Evolutionary conservation across 2,888 invertebrate genomes (phyloP).

Genomic region (Tetrapedia diversipes): DNA sequence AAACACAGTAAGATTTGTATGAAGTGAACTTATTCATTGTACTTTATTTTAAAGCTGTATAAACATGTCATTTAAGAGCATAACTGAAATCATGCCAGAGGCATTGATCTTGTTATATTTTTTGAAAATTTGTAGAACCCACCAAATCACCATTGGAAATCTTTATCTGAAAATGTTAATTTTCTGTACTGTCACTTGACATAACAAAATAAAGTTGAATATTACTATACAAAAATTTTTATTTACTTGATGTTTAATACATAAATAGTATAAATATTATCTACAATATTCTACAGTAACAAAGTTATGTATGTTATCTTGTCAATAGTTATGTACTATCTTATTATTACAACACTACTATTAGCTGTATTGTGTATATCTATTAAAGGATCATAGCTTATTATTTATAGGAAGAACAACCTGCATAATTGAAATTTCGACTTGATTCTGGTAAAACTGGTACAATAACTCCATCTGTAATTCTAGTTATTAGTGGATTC

Average conservation of each 20-base stretch:
- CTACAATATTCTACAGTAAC: neutral
- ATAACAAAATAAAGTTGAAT: slow-evolving; percentile 73
- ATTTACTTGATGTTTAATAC: slow-evolving; percentile 16
- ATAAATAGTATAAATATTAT: neutral
- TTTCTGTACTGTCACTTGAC: slow-evolving; percentile 74
- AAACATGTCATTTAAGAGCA: slow-evolving; percentile 55
- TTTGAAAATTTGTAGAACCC: slow-evolving; percentile 65
- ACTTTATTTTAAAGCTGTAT: slow-evolving; percentile 63
- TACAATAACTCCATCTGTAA: slow-evolving; percentile 81
- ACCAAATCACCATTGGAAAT: slow-evolving; percentile 63
- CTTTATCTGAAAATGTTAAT: slow-evolving; percentile 70
- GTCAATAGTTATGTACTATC: neutral
- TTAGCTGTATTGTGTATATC: neutral
- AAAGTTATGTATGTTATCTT: neutral
- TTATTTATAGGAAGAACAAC: slow-evolving; percentile 25
- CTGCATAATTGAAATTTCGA: slow-evolving; percentile 2
- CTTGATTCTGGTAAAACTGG: slow-evolving; percentile 72
- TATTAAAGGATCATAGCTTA: slow-evolving; percentile 8
- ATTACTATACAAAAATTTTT: slow-evolving; percentile 53
- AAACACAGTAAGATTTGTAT: slow-evolving; percentile 67
- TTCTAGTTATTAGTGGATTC: slow-evolving; percentile 83
- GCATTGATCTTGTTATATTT: slow-evolving; percentile 66
- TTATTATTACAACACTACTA: neutral
- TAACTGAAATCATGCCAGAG: slow-evolving; percentile 57
- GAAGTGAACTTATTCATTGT: slow-evolving; percentile 66